Base-by-base conservation (phyloP, 2,113 vertebrate species). In the Lepus timidus region DNA sequence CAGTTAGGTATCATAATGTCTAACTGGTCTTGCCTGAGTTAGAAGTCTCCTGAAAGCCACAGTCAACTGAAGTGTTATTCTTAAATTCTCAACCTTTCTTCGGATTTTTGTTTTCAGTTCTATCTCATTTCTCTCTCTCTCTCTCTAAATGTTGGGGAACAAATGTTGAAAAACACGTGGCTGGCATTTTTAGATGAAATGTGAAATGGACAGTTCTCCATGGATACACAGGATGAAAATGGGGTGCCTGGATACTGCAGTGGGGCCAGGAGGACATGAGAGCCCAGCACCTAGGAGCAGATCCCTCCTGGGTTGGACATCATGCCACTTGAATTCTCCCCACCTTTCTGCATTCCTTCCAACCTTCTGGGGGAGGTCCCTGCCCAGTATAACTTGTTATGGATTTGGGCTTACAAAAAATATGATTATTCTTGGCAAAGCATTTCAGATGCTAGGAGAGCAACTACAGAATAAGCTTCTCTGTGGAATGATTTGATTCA, bases 401-500 rank as follows among this genome's bases (percentile, higher is more conserved):
- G 16, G 64, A 74, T 71, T 94, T 91, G 85, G 65, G 4, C 44
- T 90, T 80, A 49, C 39, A 93, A 90, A 44, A 95, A 87, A 65
- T 83, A 76, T 65, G 52, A 55, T 91, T 49, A 65, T 73, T 92
- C 49, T 95, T 95, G 71, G 71, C 31, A 97, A 97, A 96, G 31
- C 13, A 14, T 87, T 67, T 83, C 76, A 93, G 84, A 74, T 68
- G 27, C 68, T 20, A 39, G 22, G 55, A 95, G 71, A 89, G 36
- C 49, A 80, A 78, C 67, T 49, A 55, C 0, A 74, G 87, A 96
- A 64, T 81, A 89, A 89, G 33, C n/a, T 64, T 20, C 22, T 70
- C 39, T 90, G 84, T 79, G 89, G 29, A 96, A 75, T 70, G 55
- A 84, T 91, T 93, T 89, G 61, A 81, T 79, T 96, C 51, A 91